phyloP scores from a whole-genome alignment of 2,888 invertebrate genomes.

The Hanleya hanleyi region DNA sequence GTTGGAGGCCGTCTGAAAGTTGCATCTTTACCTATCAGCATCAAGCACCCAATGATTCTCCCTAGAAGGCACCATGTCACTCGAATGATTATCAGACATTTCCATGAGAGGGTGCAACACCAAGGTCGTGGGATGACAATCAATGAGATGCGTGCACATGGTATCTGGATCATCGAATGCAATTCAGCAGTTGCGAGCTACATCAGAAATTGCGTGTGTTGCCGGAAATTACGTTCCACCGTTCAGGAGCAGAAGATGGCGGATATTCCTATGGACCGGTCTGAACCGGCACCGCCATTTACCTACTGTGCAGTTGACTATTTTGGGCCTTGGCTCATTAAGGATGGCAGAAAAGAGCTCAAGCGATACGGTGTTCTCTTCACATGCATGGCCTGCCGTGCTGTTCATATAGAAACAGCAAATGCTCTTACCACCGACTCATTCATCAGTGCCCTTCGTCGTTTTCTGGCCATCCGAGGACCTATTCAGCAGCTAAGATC shows the following conservation, averaged over 20 bases:
- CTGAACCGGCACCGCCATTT: slow-evolving; percentile 56
- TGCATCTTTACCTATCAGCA: neutral
- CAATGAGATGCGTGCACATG: slow-evolving; percentile 36
- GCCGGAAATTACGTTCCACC: slow-evolving; percentile 45
- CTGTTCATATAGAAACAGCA: slow-evolving; percentile 28
- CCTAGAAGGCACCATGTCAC: slow-evolving; percentile 15
- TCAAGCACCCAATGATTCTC: slow-evolving; percentile 22
- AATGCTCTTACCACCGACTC: slow-evolving; percentile 22
- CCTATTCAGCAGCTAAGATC: slow-evolving; percentile 29
- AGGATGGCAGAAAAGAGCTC: too few relatives aligned
- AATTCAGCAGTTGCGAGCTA: slow-evolving; percentile 41
- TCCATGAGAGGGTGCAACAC: slow-evolving; percentile 34
- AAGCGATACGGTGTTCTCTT: too few relatives aligned
- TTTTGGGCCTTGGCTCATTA: slow-evolving; percentile 20
- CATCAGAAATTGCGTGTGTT: slow-evolving; percentile 54
- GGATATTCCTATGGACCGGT: slow-evolving; percentile 59
- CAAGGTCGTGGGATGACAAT: slow-evolving; percentile 42
- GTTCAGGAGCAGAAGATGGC: too few relatives aligned
- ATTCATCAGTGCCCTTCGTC: slow-evolving; percentile 29
- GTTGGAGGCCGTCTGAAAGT: slow-evolving; percentile 18
- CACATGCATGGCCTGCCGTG: slow-evolving; percentile 25
- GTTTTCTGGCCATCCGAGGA: too few relatives aligned
- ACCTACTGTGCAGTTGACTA: slow-evolving; percentile 37
- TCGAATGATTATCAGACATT: slow-evolving; percentile 27
- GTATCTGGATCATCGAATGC: slow-evolving; percentile 60